A percentile compares a stretch with the other conserved stretches of the same genome.
Evolutionary conservation across 2,797 vertebrate genomes (phyloP).

Genomic region (Sardinella longiceps): DNA sequence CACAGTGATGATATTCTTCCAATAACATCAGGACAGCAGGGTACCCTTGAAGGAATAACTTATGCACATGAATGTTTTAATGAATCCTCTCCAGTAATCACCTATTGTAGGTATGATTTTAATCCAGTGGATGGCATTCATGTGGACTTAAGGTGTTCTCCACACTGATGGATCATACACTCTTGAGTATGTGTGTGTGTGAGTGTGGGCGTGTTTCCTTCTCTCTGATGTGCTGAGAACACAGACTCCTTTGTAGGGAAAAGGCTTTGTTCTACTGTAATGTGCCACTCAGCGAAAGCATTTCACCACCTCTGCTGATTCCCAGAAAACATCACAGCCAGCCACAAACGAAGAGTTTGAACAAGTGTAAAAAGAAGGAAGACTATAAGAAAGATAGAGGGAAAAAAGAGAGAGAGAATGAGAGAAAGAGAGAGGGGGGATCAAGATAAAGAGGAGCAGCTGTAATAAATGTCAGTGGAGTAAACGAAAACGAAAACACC

Average conservation of each 20-base stretch:
- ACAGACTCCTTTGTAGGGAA: slow-evolving; percentile 45
- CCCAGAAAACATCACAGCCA: slow-evolving; percentile 16
- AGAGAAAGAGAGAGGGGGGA: slow-evolving; percentile 34
- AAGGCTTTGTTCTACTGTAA: slow-evolving; percentile 44
- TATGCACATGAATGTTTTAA: too few species aligned
- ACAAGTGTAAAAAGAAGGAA: slow-evolving; percentile 30
- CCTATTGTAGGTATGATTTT: neutral
- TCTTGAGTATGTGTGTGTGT: neutral
- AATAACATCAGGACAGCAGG: too few species aligned
- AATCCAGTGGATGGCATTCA: neutral
- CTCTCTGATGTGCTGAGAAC: slow-evolving; percentile 30
- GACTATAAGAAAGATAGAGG: slow-evolving; percentile 26
- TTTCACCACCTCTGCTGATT: slow-evolving; percentile 25
- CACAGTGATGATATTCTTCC: too few species aligned
- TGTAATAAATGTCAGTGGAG: neutral
- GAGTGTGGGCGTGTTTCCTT: neutral
- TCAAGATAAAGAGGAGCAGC: slow-evolving; percentile 21
- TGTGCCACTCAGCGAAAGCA: slow-evolving; percentile 31
- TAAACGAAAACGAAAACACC: slow-evolving; percentile 28
- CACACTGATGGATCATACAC: neutral
- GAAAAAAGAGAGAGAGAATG: too few species aligned
- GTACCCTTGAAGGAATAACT: too few species aligned
- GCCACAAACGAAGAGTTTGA: slow-evolving; percentile 32
- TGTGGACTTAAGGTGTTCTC: neutral
- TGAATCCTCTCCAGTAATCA: neutral